These are phyloP conservation scores for Drosophila rubida DNA, from an alignment of 2,888 invertebrate species.

Conservation along the genomic window DNA sequence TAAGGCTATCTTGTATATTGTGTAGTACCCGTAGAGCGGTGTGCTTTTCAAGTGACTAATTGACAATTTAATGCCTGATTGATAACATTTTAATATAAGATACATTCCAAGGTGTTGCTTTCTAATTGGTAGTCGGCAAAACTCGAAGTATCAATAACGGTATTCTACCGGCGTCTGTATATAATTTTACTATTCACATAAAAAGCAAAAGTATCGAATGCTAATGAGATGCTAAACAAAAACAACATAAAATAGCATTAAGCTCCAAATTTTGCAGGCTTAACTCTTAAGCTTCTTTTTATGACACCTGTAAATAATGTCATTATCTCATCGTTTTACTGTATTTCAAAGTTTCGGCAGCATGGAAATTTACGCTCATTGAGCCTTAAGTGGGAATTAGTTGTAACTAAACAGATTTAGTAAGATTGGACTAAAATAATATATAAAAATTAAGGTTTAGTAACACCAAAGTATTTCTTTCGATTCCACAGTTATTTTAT, in stretches of 20 bases:
- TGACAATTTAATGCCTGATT: constrained; percentile 33
- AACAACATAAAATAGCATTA: constrained; percentile 14
- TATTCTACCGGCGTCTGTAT: constrained; percentile 41
- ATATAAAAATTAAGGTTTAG: too few relatives aligned
- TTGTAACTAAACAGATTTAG: background rate
- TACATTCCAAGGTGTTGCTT: constrained; percentile 27
- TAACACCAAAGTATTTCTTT: background rate
- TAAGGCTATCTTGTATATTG: constrained; percentile 10
- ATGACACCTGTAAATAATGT: constrained; percentile 46
- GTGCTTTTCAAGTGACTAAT: constrained; percentile 13
- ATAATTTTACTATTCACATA: constrained; percentile 40
- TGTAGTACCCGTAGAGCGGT: background rate
- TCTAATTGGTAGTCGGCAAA: constrained; percentile 38
- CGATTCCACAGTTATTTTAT: background rate
- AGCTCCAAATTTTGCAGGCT: constrained; percentile 29
- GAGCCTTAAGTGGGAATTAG: constrained; percentile 1
- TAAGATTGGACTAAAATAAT: background rate
- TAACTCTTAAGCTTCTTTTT: constrained; percentile 31
- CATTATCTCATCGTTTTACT: constrained; percentile 29
- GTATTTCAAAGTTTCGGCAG: constrained; percentile 19
- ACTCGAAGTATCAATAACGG: constrained; percentile 39
- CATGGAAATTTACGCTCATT: background rate
- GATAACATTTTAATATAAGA: constrained; percentile 23
- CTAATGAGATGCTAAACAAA: constrained; percentile 72
- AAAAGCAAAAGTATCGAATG: constrained; percentile 64